These are phyloP conservation scores for Cheilosia variabilis DNA, from an alignment of 2,888 invertebrate species.

Conservation along the genomic window DNA sequence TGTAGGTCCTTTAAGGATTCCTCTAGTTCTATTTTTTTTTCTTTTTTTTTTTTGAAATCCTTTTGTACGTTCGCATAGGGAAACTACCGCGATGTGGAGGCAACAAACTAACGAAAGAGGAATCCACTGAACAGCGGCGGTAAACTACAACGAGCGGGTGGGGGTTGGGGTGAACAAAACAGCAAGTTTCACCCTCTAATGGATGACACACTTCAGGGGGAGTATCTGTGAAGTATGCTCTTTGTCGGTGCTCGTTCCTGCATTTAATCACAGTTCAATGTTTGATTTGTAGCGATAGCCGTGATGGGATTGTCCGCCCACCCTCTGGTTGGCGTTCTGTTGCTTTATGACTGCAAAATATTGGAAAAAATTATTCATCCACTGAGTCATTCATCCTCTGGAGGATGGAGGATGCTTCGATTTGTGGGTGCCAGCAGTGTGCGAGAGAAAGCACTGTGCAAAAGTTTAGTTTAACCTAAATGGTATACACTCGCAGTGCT, in stretches of 20 bases:
- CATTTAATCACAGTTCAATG: constrained; percentile 68
- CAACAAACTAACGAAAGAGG: constrained; percentile 12
- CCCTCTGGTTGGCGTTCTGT: constrained; percentile 1
- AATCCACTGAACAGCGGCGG: constrained; percentile 3
- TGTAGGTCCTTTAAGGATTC: constrained; percentile 34
- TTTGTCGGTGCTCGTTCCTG: constrained; percentile 66
- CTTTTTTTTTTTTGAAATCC: constrained; percentile 27
- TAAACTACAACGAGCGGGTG: constrained; percentile 30
- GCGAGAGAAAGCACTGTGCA: background rate
- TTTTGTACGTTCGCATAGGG: constrained; percentile 3
- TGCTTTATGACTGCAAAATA: constrained; percentile 65
- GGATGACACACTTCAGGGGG: constrained; percentile 53
- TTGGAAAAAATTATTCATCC: constrained; percentile 61
- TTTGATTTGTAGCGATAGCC: constrained; percentile 63
- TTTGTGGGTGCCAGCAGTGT: constrained; percentile 10
- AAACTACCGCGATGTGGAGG: constrained; percentile 26
- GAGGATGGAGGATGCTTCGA: constrained; percentile 13
- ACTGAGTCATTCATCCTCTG: constrained; percentile 36
- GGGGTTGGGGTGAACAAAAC: constrained; percentile 15
- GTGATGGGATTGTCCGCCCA: constrained; percentile 46
- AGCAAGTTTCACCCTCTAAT: constrained; percentile 61
- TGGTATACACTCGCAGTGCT: constrained; percentile 31
- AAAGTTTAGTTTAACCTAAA: constrained; percentile 21
- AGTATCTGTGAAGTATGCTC: constrained; percentile 27
- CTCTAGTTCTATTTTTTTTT: constrained; percentile 26